phyloP scores from a whole-genome alignment of 2,113 vertebrate species.

The Hippocampus barbouri region DNA sequence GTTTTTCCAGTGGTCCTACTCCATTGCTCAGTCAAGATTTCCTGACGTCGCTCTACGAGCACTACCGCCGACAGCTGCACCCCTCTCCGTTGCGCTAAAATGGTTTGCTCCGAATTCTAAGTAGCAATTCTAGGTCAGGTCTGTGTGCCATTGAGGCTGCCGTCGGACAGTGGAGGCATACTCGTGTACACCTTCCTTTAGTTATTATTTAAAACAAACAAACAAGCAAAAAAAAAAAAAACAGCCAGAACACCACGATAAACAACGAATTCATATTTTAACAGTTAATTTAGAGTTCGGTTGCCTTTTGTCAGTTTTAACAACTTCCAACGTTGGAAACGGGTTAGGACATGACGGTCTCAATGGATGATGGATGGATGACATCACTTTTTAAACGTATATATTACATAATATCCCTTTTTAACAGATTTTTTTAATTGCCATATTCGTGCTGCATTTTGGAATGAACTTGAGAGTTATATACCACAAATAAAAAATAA shows the following conservation, averaged over 20 bases:
- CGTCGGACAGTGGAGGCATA: conserved; percentile 43
- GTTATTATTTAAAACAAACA: too few species aligned
- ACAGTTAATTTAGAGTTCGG: not conserved
- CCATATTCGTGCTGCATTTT: too few species aligned
- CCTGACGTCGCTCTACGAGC: conserved; percentile 48
- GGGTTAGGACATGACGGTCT: not conserved
- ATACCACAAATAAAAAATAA: too few species aligned
- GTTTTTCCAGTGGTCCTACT: conserved; percentile 71
- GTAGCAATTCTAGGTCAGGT: conserved; percentile 79
- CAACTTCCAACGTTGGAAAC: not conserved
- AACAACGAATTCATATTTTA: not conserved
- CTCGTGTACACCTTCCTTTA: not conserved
- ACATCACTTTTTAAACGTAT: too few species aligned
- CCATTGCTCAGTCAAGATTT: conserved; percentile 73
- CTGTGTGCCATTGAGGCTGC: conserved; percentile 70
- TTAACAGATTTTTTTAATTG: too few species aligned
- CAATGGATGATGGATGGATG: not conserved
- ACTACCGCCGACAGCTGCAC: conserved; percentile 9
- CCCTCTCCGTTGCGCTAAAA: conserved; percentile 46
- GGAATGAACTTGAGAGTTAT: too few species aligned
- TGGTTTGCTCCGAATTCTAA: conserved; percentile 78
- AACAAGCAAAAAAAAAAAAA: not conserved
- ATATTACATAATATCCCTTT: too few species aligned
- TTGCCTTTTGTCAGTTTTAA: not conserved
- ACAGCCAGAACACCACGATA: not conserved